These are phyloP conservation scores for Plodia interpunctella DNA, from an alignment of 1,140 invertebrate genomes.

Conservation along the genomic window DNA sequence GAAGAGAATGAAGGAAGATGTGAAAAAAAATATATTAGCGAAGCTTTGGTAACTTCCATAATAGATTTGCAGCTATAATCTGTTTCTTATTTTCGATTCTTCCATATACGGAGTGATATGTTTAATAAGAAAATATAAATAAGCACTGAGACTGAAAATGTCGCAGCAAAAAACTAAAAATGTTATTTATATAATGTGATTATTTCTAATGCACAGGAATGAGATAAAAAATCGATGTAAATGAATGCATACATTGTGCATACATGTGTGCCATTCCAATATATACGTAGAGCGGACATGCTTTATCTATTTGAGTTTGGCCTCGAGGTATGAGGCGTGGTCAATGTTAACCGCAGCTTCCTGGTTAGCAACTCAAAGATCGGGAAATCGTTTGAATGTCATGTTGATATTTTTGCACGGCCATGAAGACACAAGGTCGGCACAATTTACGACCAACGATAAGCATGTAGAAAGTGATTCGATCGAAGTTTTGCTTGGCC, in stretches of 20 bases:
- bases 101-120: too few species aligned
- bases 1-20: too few species aligned
- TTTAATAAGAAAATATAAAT: too few species aligned
- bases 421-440: constrained; percentile 67
- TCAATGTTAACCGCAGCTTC: constrained; percentile 59
- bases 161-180: too few species aligned
- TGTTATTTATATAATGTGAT: too few species aligned
- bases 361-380: constrained; percentile 69
- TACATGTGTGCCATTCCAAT: neutral
- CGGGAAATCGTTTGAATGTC: constrained; percentile 71
- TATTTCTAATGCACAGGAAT: neutral
- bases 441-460: constrained; percentile 52
- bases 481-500: constrained; percentile 55
- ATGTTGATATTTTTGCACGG: constrained; percentile 73
- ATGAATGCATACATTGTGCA: neutral
- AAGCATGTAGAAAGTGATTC: constrained; percentile 69
- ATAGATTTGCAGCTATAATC: too few species aligned
- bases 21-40: too few species aligned
- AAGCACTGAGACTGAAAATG: too few species aligned
- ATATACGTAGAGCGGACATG: constrained; percentile 8
- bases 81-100: too few species aligned
- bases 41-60: too few species aligned
- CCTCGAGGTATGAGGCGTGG: constrained; percentile 55
- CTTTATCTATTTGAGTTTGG: constrained; percentile 32
- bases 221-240: neutral